phyloP scores from a whole-genome alignment of 1,140 invertebrate species.

The Drosophila bifasciata region DNA sequence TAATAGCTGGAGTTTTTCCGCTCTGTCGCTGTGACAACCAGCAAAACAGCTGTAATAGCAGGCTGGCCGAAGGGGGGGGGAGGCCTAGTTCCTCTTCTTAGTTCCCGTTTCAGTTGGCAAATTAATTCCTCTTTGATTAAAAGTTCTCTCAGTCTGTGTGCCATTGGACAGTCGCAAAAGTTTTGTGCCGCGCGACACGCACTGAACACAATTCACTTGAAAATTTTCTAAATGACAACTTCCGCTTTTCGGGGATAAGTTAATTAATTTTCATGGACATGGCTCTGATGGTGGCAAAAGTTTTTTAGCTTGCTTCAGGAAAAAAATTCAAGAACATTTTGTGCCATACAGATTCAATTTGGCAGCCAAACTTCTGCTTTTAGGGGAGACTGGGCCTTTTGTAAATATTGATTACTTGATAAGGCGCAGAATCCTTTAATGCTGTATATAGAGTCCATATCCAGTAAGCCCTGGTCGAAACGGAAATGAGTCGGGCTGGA shows the following conservation, averaged over 20 bases:
- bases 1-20: conserved; percentile 67
- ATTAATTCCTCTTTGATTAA: conserved; percentile 62
- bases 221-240: conserved; percentile 64
- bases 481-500: conserved; percentile 52
- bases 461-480: conserved; percentile 29
- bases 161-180: conserved; percentile 11
- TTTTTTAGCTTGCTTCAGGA: conserved; percentile 49
- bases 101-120: conserved; percentile 16
- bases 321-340: conserved; percentile 71
- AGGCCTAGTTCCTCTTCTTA: background rate
- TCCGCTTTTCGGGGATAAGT: conserved; percentile 60
- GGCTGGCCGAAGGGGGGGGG: no score
- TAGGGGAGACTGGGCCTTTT: conserved; percentile 46
- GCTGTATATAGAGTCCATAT: conserved; percentile 13
- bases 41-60: conserved; percentile 12
- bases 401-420: conserved; percentile 81
- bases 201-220: conserved; percentile 32
- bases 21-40: conserved; percentile 61
- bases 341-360: conserved; percentile 70
- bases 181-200: conserved; percentile 28
- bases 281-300: conserved; percentile 52
- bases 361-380: conserved; percentile 44
- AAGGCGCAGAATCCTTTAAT: conserved; percentile 75
- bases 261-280: conserved; percentile 73
- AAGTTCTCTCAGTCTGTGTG: conserved; percentile 24